phyloP scores from a whole-genome alignment of 2,113 vertebrate species.

The Antennarius striatus region DNA sequence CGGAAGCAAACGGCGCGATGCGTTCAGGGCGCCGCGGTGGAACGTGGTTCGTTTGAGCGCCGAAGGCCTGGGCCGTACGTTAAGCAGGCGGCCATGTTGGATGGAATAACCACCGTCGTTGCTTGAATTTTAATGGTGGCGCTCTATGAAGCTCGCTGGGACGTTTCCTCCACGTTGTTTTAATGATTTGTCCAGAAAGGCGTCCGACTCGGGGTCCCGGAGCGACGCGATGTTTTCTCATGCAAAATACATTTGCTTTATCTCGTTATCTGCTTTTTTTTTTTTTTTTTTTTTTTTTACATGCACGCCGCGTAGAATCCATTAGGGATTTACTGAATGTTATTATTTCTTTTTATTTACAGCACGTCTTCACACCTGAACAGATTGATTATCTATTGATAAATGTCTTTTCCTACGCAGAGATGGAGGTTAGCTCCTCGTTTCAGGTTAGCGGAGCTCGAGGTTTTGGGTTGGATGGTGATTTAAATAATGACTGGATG shows the following conservation, averaged over 20 bases:
- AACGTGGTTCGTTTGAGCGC: conserved; percentile 51
- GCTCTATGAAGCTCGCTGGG: conserved; percentile 75
- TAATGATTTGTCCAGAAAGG: conserved; percentile 67
- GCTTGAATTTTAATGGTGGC: conserved; percentile 77
- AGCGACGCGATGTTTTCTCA: conserved; percentile 43
- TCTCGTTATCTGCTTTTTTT: conserved; percentile 42
- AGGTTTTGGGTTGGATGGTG: too few species aligned
- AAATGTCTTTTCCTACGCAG: too few species aligned
- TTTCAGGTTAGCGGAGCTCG: too few species aligned
- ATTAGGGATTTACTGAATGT: neutral
- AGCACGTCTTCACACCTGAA: neutral
- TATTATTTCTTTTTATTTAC: conserved; percentile 13
- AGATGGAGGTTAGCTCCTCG: too few species aligned
- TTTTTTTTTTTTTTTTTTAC: neutral
- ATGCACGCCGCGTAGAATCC: too few species aligned
- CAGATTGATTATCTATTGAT: too few species aligned
- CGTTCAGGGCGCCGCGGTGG: conserved; percentile 23
- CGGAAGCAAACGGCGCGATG: neutral
- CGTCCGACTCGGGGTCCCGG: conserved; percentile 41
- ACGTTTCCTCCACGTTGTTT: conserved; percentile 57
- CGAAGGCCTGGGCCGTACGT: conserved; percentile 66
- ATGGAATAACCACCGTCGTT: conserved; percentile 63
- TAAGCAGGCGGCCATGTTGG: conserved; percentile 70
- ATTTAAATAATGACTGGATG: too few species aligned
- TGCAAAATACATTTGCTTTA: conserved; percentile 41